Conservation (phyloP, 2,113 vertebrate genomes). For the Narcine bancroftii region DNA sequence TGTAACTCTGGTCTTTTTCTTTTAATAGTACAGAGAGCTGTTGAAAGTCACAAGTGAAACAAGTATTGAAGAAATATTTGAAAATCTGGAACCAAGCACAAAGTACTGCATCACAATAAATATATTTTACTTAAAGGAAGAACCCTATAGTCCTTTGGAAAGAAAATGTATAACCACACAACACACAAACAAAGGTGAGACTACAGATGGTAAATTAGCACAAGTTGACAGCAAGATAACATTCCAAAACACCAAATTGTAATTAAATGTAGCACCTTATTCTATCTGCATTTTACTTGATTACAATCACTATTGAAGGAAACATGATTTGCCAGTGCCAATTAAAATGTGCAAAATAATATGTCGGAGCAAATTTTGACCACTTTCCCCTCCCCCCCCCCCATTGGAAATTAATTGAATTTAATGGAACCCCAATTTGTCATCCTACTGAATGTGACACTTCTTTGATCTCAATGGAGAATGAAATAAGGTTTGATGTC, state of each 20-base stretch:
- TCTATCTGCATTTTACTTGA: not conserved
- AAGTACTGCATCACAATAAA: slow-evolving; percentile 10
- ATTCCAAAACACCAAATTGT: not conserved
- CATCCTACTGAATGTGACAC: not conserved
- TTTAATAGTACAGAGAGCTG: not conserved
- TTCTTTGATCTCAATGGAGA: not conserved
- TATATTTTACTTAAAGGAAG: not conserved
- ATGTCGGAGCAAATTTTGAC: not conserved
- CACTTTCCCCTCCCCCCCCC: too few relatives aligned
- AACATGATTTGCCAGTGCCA: not conserved
- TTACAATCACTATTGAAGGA: not conserved
- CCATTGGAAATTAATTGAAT: not conserved
- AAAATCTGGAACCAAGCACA: not conserved
- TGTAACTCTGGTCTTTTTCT: not conserved
- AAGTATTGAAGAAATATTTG: not conserved
- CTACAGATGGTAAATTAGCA: not conserved
- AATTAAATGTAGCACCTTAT: not conserved
- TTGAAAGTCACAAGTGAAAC: not conserved
- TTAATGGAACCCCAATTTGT: not conserved
- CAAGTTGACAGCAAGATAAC: not conserved
- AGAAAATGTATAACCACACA: not conserved
- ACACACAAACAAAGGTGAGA: too few relatives aligned
- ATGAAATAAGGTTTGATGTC: not conserved
- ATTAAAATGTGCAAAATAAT: not conserved
- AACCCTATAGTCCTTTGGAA: not conserved